Conservation (phyloP, 2,888 invertebrate genomes). For the Cataglyphis altisquamis region DNA sequence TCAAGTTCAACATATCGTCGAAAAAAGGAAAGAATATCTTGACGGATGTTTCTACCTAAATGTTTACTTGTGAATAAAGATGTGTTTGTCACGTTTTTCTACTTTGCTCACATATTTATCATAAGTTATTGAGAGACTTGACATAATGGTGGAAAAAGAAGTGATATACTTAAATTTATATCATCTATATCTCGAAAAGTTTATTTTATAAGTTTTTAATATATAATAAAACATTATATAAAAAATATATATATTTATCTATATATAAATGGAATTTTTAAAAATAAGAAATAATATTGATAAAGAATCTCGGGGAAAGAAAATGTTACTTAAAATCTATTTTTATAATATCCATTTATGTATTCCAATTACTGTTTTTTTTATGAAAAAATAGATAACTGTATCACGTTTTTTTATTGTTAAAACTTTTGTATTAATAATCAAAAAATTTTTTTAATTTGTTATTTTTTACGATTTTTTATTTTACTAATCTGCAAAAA, state of each 20-base stretch:
- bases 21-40: neutral
- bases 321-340: neutral
- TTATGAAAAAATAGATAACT: neutral
- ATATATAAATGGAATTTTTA: neutral
- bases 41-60: conserved; percentile 13
- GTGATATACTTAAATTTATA: neutral
- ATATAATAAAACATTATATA: neutral
- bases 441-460: neutral
- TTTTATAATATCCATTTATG: neutral
- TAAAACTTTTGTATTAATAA: neutral
- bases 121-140: neutral
- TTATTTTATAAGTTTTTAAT: neutral
- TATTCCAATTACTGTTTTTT: neutral
- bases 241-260: no score
- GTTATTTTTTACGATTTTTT: neutral
- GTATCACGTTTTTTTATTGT: neutral
- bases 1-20: conserved; percentile 4
- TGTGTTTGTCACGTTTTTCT: conserved; percentile 2
- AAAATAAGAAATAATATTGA: neutral
- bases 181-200: neutral
- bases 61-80: conserved; percentile 23
- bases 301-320: neutral
- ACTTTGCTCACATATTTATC: neutral
- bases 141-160: neutral
- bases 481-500: neutral